Base-by-base conservation (phyloP, 2,888 invertebrate genomes). In the Arenicola marina region DNA sequence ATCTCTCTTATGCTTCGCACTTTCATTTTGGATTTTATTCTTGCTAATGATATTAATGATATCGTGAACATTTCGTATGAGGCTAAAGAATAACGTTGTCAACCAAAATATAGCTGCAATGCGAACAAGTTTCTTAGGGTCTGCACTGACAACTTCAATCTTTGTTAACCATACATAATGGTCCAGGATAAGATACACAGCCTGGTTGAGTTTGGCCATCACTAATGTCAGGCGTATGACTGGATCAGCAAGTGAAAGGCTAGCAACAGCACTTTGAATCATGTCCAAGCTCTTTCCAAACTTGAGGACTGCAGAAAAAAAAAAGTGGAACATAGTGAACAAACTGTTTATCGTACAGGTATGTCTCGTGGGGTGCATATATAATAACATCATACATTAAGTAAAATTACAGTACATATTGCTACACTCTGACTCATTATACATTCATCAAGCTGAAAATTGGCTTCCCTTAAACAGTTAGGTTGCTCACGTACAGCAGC, bases 251-350 rank as follows among this genome's bases (percentile, higher is more conserved):
- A 92, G 88, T 68, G 90, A 88, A 15, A 32, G 7, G n/a, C 89
- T 87, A 59, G 89, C 88, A 56, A 92, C 79, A 0, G 91, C 89
- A 29, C 89, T 87, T 78, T 94, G 90, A 43, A 94, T 86, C 54
- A 89, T 88, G 75, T 95, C 95, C 51, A 92, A 77, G 79, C 91
- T 92, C 84, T 92, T 88, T 66, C 95, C 95, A 79, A 95, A 87
- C 46, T 94, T 87, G 26, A 95, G 84, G 74, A 95, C 95, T 95
- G 38, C 15, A 29, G 15, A 29, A 48, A 11, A 48, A 48, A 18
- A 48, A 18, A 18, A 48, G 7, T 21, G 48, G 24, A 48, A 48
- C 24, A 11, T 18, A 7, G 18, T 11, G 15, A 48, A 48, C 18
- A 48, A 48, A 48, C 53, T n/a, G n/a, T n/a, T n/a, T n/a, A n/a